A percentile compares a stretch with the other conserved stretches of the same genome.
These are phyloP conservation scores for Gandaritis pyraliata DNA, from an alignment of 2,888 invertebrate species.

Conservation along the genomic window DNA sequence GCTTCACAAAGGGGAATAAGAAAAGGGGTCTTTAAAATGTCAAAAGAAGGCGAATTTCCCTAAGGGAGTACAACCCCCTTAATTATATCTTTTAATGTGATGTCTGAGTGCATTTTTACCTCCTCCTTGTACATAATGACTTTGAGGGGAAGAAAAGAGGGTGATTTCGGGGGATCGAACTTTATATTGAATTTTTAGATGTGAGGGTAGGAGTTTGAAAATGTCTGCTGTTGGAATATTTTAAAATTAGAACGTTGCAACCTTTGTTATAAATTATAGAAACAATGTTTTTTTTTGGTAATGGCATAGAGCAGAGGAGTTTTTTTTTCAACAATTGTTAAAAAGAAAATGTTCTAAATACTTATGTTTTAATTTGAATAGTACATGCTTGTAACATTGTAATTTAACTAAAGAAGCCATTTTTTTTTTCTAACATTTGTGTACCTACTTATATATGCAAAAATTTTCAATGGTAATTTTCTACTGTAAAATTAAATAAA, in stretches of 20 bases:
- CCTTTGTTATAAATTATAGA: neutral
- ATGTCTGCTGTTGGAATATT: conserved; percentile 35
- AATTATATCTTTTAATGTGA: conserved; percentile 84
- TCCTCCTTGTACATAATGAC: conserved; percentile 60
- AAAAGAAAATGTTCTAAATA: no score
- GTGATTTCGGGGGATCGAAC: conserved; percentile 47
- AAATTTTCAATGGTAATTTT: no score
- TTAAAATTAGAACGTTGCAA: conserved; percentile 1
- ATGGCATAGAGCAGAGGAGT: no score
- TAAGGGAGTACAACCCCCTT: conserved; percentile 74
- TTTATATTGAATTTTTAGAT: conserved; percentile 43
- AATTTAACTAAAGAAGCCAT: no score
- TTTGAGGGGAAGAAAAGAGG: conserved; percentile 50
- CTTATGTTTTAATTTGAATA: no score
- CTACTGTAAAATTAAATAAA: neutral
- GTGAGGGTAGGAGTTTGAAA: conserved; percentile 20
- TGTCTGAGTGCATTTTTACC: conserved; percentile 82
- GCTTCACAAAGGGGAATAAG: conserved; percentile 59
- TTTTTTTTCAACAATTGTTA: no score
- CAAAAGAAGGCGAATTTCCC: conserved; percentile 82
- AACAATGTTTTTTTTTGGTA: neutral
- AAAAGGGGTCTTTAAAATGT: conserved; percentile 81
- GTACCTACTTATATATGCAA: no score
- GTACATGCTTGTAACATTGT: no score
- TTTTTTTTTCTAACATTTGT: no score